These are phyloP conservation scores for Blastobasis adustella DNA, from an alignment of 2,888 invertebrate genomes.

Conservation along the genomic window DNA sequence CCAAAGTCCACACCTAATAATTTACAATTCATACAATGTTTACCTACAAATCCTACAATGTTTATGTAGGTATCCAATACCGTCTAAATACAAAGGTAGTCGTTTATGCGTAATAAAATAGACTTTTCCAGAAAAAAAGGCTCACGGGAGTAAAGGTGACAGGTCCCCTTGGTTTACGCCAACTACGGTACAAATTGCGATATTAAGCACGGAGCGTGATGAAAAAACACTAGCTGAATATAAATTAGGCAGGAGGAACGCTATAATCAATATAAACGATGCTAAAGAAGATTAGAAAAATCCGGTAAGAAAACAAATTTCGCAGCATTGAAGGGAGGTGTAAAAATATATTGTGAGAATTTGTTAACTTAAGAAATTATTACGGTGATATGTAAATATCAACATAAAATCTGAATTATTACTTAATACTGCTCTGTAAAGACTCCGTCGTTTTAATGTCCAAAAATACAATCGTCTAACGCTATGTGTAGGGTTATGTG, in stretches of 20 bases:
- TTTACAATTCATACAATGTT: no score
- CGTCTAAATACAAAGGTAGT: no score
- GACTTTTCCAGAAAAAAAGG: slow-evolving; percentile 45
- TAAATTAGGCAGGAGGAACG: slow-evolving; percentile 71
- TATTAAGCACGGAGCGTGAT: slow-evolving; percentile 74
- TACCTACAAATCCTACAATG: no score
- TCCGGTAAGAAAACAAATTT: slow-evolving; percentile 71
- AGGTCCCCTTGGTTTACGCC: slow-evolving; percentile 67
- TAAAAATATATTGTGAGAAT: slow-evolving; percentile 20
- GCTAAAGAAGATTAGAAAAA: slow-evolving; percentile 74
- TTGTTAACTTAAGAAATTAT: no score
- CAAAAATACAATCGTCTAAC: no score
- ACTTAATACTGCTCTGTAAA: no score
- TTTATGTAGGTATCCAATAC: no score
- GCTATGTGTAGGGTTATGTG: no score
- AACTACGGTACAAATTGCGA: slow-evolving; percentile 73
- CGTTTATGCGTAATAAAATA: slow-evolving; percentile 45
- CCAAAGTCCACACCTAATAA: no score
- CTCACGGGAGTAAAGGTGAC: slow-evolving; percentile 59
- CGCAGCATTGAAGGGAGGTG: slow-evolving; percentile 52
- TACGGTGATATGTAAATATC: no score
- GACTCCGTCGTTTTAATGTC: no score
- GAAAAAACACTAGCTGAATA: slow-evolving; percentile 76
- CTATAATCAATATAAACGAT: slow-evolving; percentile 77
- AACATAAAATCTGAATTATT: no score